phyloP scores from a whole-genome alignment of 2,113 vertebrate genomes.

The Eleginops maclovinus region DNA sequence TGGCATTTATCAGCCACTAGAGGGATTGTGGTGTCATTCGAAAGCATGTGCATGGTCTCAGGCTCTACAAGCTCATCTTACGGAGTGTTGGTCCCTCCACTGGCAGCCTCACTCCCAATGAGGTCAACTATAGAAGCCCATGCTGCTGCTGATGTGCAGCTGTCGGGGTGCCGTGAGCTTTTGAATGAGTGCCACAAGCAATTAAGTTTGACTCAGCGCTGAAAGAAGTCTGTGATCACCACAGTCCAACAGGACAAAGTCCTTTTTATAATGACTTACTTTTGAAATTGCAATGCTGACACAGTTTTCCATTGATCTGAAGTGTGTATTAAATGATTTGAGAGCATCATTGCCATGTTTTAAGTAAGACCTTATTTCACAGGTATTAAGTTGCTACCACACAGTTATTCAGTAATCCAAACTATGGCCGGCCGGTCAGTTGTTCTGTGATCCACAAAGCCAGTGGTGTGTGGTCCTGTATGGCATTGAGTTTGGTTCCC shows the following conservation, averaged over 20 bases:
- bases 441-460: no score
- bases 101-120: no score
- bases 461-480: no score
- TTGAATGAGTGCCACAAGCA: no score
- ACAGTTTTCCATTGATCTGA: not conserved
- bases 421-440: no score
- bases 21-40: not conserved
- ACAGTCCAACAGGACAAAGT: not conserved
- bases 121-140: not conserved
- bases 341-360: not conserved
- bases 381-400: not conserved
- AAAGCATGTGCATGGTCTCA: not conserved
- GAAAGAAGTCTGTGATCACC: not conserved
- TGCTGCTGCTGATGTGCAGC: no score
- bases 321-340: not conserved
- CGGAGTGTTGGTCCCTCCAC: no score
- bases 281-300: not conserved
- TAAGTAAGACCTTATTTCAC: not conserved
- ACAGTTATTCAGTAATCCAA: no score
- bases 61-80: not conserved
- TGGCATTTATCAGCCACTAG: not conserved
- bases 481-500: no score
- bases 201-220: not conserved
- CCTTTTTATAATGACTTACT: no score
- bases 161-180: no score